Base-by-base conservation (phyloP, 53 echinoderm and acorn worm species). In the Apostichopus leukothele region DNA sequence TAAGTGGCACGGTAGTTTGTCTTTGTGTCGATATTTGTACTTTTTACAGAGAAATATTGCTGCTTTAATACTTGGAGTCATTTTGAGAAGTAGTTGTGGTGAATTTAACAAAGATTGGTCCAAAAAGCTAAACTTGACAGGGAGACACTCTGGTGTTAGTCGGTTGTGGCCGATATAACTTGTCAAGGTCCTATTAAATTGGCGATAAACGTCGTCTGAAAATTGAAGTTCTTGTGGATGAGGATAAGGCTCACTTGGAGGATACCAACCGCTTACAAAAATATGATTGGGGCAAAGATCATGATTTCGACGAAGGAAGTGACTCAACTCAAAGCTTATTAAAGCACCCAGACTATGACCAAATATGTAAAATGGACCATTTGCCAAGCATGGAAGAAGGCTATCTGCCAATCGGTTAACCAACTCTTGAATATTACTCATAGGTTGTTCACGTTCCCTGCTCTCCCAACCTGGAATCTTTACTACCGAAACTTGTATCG, bases 391-490 rank as follows among this genome's bases (percentile, higher is more conserved):
- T 74, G 96, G 96, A 74, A 92, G 75, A 5, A 99, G 86, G 26
- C 87, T 96, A 4, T 99, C 96, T 22, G 94, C 91, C 25, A 99
- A 86, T 16, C 91, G 89, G 4, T 86, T 61, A n/a, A 99, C 93
- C 7, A 99, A 86, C 23, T 99, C 99, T 12, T 86, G 79, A 66
- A 99, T 91, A 57, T 94, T 94, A n/a, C 89, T 89, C 51, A 92
- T 60, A 2, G 99, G 99, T 83, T 91, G 90, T 67, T 99, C 99
- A 21, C 92, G 91, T 75, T 99, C 99, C 11, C 99, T 86, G 9
- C 96, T 92, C 78, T 99, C 96, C 99, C 99, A 99, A 60, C 99
- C 96, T 6, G 99, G 99, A 1, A 96, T 90, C 76, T 94, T 92
- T 7, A 94, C 90, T 4, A 92, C 91, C 1, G 94, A 90, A 74